These are phyloP conservation scores for Blastomussa wellsi DNA, from an alignment of 92 coral and sea anemone species.

Conservation along the genomic window DNA sequence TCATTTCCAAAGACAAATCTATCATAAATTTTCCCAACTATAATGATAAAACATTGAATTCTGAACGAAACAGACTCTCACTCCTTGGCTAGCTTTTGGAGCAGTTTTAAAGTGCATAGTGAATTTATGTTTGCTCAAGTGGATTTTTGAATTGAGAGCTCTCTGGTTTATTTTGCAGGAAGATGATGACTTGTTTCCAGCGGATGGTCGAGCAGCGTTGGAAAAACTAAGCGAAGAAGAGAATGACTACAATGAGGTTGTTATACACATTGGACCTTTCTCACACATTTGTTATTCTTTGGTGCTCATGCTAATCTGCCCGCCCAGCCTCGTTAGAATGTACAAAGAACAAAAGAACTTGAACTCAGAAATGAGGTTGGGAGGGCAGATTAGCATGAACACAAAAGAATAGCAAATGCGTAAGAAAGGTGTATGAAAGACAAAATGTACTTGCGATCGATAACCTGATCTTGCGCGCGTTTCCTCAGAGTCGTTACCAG, in stretches of 20 bases:
- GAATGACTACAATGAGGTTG: background rate
- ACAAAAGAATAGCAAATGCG: no score
- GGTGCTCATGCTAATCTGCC: no score
- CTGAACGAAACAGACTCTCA: background rate
- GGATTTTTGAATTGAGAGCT: background rate
- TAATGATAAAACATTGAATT: background rate
- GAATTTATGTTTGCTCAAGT: background rate
- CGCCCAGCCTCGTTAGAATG: no score
- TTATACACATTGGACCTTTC: no score
- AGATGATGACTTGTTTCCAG: slow-evolving; percentile 80
- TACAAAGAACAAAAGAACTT: no score
- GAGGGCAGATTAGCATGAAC: no score
- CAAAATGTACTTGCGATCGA: no score
- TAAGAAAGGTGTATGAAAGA: no score
- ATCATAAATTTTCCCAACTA: background rate
- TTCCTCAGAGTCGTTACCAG: background rate
- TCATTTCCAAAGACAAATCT: background rate
- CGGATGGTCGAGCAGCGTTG: slow-evolving; percentile 59
- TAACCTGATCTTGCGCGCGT: background rate
- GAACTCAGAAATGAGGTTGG: no score
- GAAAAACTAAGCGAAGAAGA: slow-evolving; percentile 59
- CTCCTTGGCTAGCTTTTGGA: no score
- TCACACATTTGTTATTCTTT: no score
- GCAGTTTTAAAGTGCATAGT: background rate
- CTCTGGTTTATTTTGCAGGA: slow-evolving; percentile 51